A percentile compares a stretch with the other conserved stretches of the same genome.
phyloP scores from a whole-genome alignment of 2,797 vertebrate genomes.

The Gymnothorax reevesii region DNA sequence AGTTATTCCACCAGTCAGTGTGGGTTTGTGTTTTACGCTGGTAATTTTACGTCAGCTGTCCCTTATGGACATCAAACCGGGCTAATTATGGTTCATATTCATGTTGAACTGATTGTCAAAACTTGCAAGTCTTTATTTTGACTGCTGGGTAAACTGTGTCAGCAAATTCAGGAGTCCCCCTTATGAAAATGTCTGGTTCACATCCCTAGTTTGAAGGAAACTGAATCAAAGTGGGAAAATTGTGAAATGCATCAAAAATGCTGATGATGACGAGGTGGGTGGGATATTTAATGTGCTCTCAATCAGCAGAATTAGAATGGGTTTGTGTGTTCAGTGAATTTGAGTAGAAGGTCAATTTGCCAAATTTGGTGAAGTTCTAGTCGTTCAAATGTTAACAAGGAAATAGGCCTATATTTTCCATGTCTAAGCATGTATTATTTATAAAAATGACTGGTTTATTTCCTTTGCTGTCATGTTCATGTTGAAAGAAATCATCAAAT shows the following conservation, averaged over 20 bases:
- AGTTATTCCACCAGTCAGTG: not conserved
- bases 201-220: not conserved
- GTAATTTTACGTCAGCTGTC: not conserved
- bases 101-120: not conserved
- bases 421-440: not conserved
- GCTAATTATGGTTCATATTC: not conserved
- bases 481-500: not conserved
- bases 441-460: not conserved
- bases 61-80: slow-evolving; percentile 19
- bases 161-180: not conserved
- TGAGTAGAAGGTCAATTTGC: slow-evolving; percentile 41
- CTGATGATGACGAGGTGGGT: not conserved
- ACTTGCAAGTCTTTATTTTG: not conserved
- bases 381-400: slow-evolving; percentile 43
- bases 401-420: not conserved
- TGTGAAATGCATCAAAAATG: slow-evolving; percentile 14
- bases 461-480: not conserved
- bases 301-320: slow-evolving; percentile 69
- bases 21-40: slow-evolving; percentile 25
- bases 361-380: slow-evolving; percentile 39
- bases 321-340: slow-evolving; percentile 50
- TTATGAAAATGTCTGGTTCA: slow-evolving; percentile 45
- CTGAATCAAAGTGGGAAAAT: not conserved
- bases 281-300: slow-evolving; percentile 83
- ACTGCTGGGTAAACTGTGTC: not conserved